These are phyloP conservation scores for Sarcophaga peregrina DNA, from an alignment of 1,140 invertebrate genomes.

Conservation along the genomic window DNA sequence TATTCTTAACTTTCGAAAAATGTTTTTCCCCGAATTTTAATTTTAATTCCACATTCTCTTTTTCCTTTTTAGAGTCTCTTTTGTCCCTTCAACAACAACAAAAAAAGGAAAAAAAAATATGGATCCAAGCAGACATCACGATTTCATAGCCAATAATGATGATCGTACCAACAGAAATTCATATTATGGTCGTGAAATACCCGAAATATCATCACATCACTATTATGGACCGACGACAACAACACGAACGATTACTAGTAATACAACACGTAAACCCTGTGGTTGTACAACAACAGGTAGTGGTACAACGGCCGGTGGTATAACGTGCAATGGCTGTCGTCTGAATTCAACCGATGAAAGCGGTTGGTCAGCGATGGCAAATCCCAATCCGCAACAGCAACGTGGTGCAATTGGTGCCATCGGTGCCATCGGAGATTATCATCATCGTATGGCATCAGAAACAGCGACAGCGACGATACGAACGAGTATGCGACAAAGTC, in stretches of 20 bases:
- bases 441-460: not conserved
- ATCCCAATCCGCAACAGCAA: not conserved
- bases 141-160: constrained; percentile 50
- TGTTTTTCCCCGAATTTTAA: too few relatives aligned
- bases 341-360: constrained; percentile 31
- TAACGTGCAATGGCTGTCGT: constrained; percentile 47
- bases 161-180: constrained; percentile 24
- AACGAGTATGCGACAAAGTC: constrained; percentile 8
- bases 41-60: too few relatives aligned
- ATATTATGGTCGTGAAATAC: constrained; percentile 44
- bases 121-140: constrained; percentile 62
- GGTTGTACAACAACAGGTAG: constrained; percentile 27
- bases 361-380: constrained; percentile 21
- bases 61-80: not conserved
- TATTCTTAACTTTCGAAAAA: too few relatives aligned
- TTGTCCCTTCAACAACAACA: not conserved
- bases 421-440: not conserved
- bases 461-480: not conserved
- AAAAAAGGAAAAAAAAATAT: constrained; percentile 52
- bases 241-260: constrained; percentile 49
- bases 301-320: constrained; percentile 46
- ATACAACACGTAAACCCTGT: constrained; percentile 32
- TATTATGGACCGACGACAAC: constrained; percentile 49
- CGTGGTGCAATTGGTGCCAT: not conserved
- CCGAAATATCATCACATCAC: constrained; percentile 15